Conservation (phyloP, 1,140 invertebrate species). For the Drosophila varians region DNA sequence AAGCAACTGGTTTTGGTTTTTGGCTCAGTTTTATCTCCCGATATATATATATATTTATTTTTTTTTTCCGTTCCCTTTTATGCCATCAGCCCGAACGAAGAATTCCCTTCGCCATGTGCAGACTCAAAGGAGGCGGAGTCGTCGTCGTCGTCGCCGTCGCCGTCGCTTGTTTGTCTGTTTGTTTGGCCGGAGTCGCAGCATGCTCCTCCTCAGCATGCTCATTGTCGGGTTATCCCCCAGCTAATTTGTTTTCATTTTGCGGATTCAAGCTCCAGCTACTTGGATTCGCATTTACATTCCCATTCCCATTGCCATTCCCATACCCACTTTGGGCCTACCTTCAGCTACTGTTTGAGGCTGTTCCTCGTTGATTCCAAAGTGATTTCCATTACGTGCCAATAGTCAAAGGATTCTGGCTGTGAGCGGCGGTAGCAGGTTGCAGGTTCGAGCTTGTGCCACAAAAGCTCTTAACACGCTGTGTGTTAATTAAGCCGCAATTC, state of each 20-base stretch:
- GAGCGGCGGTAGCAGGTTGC: slow-evolving; percentile 27
- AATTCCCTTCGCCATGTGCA: slow-evolving; percentile 9
- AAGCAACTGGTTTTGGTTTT: slow-evolving; percentile 69
- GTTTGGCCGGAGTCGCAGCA: slow-evolving; percentile 20
- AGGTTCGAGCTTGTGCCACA: slow-evolving; percentile 39
- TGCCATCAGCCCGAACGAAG: slow-evolving; percentile 28
- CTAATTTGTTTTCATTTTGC: slow-evolving; percentile 58
- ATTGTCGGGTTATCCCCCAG: slow-evolving; percentile 36
- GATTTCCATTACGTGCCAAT: slow-evolving; percentile 65
- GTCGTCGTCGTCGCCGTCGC: slow-evolving; percentile 36
- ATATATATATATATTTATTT: no score
- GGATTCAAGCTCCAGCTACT: slow-evolving; percentile 50
- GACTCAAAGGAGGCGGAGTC: slow-evolving; percentile 13
- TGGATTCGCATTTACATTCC: slow-evolving; percentile 29
- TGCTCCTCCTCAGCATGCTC: slow-evolving; percentile 12
- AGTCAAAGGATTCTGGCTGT: slow-evolving; percentile 60
- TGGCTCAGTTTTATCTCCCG: slow-evolving; percentile 11
- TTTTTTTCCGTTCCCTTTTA: slow-evolving; percentile 15
- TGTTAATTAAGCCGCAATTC: slow-evolving; percentile 80
- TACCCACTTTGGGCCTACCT: slow-evolving; percentile 10
- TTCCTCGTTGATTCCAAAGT: slow-evolving; percentile 30
- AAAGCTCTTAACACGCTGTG: slow-evolving; percentile 73
- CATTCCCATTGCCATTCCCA: neutral
- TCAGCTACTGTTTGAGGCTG: slow-evolving; percentile 24
- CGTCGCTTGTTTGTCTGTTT: slow-evolving; percentile 50